Evolutionary conservation across 2,888 invertebrate species (phyloP).

Genomic region (Eutolmus rufibarbis): DNA sequence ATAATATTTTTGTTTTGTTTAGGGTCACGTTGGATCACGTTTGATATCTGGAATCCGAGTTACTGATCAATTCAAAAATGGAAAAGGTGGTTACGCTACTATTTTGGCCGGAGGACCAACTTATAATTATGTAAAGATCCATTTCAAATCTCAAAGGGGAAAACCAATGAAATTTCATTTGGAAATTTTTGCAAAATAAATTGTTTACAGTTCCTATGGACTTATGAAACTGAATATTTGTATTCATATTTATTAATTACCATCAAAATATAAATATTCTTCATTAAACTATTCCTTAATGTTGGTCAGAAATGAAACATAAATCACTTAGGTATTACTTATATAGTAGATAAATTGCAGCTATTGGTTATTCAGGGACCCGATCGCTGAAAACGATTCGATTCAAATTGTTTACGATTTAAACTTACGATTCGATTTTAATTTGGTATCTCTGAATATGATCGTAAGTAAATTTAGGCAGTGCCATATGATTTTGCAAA

Average conservation of each 20-base stretch:
- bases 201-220: not conserved
- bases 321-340: no score
- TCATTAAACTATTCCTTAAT: not conserved
- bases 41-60: not conserved
- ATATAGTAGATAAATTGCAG: no score
- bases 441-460: no score
- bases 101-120: slow-evolving; percentile 61
- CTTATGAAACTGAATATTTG: not conserved
- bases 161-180: slow-evolving; percentile 63
- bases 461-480: no score
- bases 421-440: no score
- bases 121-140: slow-evolving; percentile 55
- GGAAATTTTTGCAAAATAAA: slow-evolving; percentile 57
- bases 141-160: slow-evolving; percentile 62
- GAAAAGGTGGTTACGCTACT: slow-evolving; percentile 62
- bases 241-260: not conserved
- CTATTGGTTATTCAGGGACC: no score
- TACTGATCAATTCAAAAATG: slow-evolving; percentile 60
- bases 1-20: not conserved
- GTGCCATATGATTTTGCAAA: no score
- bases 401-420: no score
- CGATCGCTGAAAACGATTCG: no score
- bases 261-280: not conserved
- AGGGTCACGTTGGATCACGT: not conserved
- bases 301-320: no score